Percentiles rank a stretch among this genome's conserved stretches.
These are phyloP conservation scores for Oncopodura yosiiana DNA, from an alignment of 1,140 invertebrate genomes.

Conservation along the genomic window DNA sequence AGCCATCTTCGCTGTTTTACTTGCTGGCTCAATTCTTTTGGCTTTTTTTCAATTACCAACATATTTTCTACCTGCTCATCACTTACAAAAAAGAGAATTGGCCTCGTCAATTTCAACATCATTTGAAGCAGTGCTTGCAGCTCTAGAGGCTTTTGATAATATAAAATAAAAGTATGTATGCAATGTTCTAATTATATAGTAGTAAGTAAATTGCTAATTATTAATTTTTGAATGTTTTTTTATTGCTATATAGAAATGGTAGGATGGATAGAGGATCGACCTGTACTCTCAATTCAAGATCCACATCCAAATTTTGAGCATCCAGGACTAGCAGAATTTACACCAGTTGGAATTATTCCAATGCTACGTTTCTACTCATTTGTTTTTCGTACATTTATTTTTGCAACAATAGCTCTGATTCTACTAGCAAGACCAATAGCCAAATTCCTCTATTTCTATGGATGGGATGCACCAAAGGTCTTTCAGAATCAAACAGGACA, in stretches of 20 bases:
- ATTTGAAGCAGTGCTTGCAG: not conserved
- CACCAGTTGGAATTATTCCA: conserved; percentile 19
- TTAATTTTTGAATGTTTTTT: conserved; percentile 1
- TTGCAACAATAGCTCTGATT: conserved; percentile 11
- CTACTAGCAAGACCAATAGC: conserved; percentile 22
- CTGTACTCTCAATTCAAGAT: conserved; percentile 19
- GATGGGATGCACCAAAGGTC: conserved; percentile 14
- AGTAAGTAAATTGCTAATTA: not conserved
- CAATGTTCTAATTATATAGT: not conserved
- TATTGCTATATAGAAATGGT: conserved; percentile 7
- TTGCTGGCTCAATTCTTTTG: conserved; percentile 28
- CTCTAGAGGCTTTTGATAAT: not conserved
- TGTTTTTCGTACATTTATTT: conserved; percentile 20
- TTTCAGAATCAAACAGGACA: conserved; percentile 19
- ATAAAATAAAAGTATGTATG: not conserved
- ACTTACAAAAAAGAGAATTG: conserved; percentile 18
- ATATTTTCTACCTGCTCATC: conserved; percentile 29
- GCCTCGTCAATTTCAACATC: not conserved
- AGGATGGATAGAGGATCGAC: conserved; percentile 18
- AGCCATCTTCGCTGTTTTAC: conserved; percentile 19
- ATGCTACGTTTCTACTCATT: conserved; percentile 33
- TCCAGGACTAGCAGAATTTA: conserved; percentile 26
- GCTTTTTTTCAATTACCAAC: conserved; percentile 33
- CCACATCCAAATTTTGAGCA: conserved; percentile 28
- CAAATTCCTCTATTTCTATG: conserved; percentile 15